Percentiles rank a stretch among this genome's conserved stretches.
Evolutionary conservation across 2,888 invertebrate genomes (phyloP).

Genomic region (Platerodrilus igneus): DNA sequence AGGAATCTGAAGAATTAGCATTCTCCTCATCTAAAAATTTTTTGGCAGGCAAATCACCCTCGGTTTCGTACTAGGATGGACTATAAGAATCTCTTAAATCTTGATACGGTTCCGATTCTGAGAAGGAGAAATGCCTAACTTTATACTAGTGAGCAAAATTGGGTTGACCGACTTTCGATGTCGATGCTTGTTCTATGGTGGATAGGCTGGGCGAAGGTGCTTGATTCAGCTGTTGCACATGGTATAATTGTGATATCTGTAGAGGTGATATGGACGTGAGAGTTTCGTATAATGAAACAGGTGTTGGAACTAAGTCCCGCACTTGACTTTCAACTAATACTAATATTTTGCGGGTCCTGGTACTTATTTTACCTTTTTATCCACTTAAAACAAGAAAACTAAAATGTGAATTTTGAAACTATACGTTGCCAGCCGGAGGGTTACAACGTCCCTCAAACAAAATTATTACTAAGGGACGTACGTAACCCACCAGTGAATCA

Average conservation of each 20-base stretch:
- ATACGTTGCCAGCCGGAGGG: too few species aligned
- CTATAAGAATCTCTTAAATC: constrained; percentile 2
- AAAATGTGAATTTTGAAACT: too few species aligned
- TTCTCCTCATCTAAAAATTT: not conserved
- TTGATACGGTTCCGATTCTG: constrained; percentile 1
- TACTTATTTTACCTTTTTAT: too few species aligned
- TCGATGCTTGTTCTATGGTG: too few species aligned
- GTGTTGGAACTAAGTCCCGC: too few species aligned
- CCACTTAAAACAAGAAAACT: too few species aligned
- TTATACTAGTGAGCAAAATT: not conserved
- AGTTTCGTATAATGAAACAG: not conserved
- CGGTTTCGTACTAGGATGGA: not conserved
- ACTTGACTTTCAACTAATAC: too few species aligned
- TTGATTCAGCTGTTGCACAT: not conserved
- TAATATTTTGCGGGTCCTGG: too few species aligned
- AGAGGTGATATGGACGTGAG: constrained; percentile 1
- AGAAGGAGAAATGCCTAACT: not conserved
- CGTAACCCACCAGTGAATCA: too few species aligned
- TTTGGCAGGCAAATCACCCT: constrained; percentile 1
- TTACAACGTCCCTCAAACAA: too few species aligned
- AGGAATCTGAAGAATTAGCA: not conserved
- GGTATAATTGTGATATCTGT: constrained; percentile 1
- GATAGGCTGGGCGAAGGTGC: not conserved
- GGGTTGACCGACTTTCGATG: too few species aligned
- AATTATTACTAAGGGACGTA: too few species aligned